Evolutionary conservation across 2,888 invertebrate species (phyloP).

Genomic region (Machimus rusticus): DNA sequence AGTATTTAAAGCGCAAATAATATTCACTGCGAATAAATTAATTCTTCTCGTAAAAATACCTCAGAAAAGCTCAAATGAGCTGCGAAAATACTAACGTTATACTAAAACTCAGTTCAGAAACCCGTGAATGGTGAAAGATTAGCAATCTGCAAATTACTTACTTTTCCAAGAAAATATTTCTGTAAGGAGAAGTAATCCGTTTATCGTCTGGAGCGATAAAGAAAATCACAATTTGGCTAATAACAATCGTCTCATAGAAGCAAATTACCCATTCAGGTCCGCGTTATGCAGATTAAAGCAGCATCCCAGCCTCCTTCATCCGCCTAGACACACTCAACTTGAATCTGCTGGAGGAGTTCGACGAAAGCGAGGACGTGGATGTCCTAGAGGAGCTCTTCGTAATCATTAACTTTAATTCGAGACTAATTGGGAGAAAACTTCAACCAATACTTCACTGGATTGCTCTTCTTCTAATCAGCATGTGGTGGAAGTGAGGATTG

Average conservation of each 20-base stretch:
- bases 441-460: not conserved
- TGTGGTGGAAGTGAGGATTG: not conserved
- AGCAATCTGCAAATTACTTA: not conserved
- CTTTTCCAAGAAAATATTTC: not conserved
- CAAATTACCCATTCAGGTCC: not conserved
- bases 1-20: too few relatives aligned
- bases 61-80: not conserved
- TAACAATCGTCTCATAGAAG: not conserved
- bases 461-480: not conserved
- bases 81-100: not conserved
- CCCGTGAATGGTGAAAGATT: not conserved
- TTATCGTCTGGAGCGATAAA: not conserved
- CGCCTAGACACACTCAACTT: not conserved
- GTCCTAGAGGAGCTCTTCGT: not conserved
- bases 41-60: not conserved
- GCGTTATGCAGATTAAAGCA: not conserved
- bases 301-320: not conserved
- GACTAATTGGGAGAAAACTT: not conserved
- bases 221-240: not conserved
- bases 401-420: not conserved
- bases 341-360: not conserved
- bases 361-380: not conserved
- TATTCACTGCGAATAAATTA: too few relatives aligned
- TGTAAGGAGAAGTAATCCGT: not conserved
- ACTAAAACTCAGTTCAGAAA: not conserved